phyloP scores from a whole-genome alignment of 2,113 vertebrate species.

The Gnathonemus echidnorhynchus region DNA sequence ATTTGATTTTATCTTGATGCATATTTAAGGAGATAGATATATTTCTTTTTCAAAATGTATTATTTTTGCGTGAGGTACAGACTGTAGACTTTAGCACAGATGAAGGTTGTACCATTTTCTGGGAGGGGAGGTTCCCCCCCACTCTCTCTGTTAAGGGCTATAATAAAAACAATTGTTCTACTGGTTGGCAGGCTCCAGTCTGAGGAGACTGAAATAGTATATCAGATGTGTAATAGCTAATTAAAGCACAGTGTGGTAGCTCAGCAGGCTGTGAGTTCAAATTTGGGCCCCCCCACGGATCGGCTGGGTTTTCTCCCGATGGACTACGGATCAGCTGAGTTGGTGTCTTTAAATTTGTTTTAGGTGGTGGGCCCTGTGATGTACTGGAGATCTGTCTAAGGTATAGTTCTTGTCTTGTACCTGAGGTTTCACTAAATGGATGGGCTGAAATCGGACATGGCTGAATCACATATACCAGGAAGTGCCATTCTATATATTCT shows the following conservation, averaged over 20 bases:
- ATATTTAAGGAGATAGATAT: conserved; percentile 2
- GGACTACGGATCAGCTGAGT: not conserved
- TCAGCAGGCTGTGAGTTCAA: not conserved
- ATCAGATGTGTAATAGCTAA: conserved; percentile 1
- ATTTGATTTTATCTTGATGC: conserved; percentile 17
- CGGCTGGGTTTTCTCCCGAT: not conserved
- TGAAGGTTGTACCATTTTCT: not conserved
- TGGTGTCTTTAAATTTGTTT: not conserved
- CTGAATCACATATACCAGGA: not conserved
- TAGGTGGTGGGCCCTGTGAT: not conserved
- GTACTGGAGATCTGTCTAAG: not conserved
- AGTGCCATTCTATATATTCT: not conserved
- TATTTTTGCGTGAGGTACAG: not conserved
- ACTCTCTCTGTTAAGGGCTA: not conserved
- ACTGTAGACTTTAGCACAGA: not conserved
- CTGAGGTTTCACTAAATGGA: not conserved
- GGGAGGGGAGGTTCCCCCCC: not conserved
- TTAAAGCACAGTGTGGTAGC: conserved; percentile 1
- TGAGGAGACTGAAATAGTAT: not conserved
- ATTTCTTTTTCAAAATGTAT: not conserved
- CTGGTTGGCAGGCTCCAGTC: not conserved
- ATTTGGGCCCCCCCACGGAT: not conserved
- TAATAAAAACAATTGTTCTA: not conserved
- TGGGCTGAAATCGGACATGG: not conserved
- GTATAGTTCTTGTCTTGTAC: not conserved